Percentiles rank a stretch among this genome's conserved stretches.
These are phyloP conservation scores for Yponomeuta plumbellus DNA, from an alignment of 2,888 invertebrate species.

Conservation along the genomic window DNA sequence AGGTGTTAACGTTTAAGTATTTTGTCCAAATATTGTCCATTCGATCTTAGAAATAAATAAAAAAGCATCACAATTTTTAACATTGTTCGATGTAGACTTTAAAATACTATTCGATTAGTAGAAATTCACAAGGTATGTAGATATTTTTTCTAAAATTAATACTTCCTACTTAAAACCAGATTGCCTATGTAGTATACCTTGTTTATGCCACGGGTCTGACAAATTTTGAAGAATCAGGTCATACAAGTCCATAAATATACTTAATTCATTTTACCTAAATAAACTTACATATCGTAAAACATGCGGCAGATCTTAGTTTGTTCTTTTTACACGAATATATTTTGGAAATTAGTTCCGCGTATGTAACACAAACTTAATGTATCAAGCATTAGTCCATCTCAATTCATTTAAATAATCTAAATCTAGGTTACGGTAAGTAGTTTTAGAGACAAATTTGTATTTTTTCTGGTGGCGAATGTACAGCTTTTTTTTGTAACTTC, in stretches of 20 bases:
- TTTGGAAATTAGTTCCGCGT: not conserved
- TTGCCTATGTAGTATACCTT: too few species aligned
- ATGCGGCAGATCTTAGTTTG: not conserved
- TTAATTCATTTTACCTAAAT: too few species aligned
- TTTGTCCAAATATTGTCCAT: constrained; percentile 2
- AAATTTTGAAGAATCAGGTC: not conserved
- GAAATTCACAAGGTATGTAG: not conserved
- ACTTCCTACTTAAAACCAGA: too few species aligned
- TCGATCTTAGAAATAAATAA: not conserved
- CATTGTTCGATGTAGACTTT: constrained; percentile 6
- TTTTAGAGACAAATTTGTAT: not conserved
- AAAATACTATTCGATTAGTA: not conserved
- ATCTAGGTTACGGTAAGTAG: not conserved
- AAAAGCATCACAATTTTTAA: constrained; percentile 6
- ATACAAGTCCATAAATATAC: not conserved
- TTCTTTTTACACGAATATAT: not conserved
- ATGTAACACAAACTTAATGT: not conserved
- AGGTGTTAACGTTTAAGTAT: not conserved
- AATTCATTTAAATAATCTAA: constrained; percentile 24
- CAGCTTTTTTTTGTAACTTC: not conserved
- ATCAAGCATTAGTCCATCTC: constrained; percentile 49
- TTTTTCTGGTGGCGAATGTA: constrained; percentile 3
- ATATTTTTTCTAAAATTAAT: too few species aligned
- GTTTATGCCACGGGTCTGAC: not conserved
- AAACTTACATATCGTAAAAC: not conserved